Base-by-base conservation (phyloP, 2,888 invertebrate genomes). In the Oscheius sp. region DNA sequence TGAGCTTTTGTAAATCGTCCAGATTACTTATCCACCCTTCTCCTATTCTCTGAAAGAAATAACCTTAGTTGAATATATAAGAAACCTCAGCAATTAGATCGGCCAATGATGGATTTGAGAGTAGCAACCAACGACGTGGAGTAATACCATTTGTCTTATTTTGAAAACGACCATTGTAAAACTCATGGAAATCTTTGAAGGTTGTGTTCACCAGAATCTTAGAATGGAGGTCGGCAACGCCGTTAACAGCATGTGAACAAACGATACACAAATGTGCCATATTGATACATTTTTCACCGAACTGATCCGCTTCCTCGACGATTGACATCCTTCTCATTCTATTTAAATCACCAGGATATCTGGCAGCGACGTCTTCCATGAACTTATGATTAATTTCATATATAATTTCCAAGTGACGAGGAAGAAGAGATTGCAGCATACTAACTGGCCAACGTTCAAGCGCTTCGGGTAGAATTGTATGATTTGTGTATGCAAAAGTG, bases 401-500 rank as follows among this genome's bases (percentile, higher is more conserved):
- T 85, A 99, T 97, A 85, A 99, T 93, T 88, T 97, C 91, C 89
- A 99, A 90, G 87, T 99, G 98, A 74, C 98, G 90, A 0, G 98
- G 98, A 72, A 98, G 89, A 69, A 95, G 91, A 73, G 90, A 91
- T 85, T 94, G 92, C 82, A 98, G 87, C 91, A 98, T 90, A 71
- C 92, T 91, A 71, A 92, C 83, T 26, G 83, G 85, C 84, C 84
- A 84, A 44, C 84, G 80, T 70, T 84, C 96, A 94, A 97, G 77
- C 94, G 90, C 88, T 96, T 98, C 98, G 0, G 98, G 98, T 71
- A 99, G 89, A 24, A 98, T 95, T 0, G 98, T 99, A 89, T 99
- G 98, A 88, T 99, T 99, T 70, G 98, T 99, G 89, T 99, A 98
- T 5, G 96, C 97, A 87, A 95, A 99, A 33, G 94, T 92, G 79